A percentile compares a stretch with the other conserved stretches of the same genome.
These are phyloP conservation scores for Luperina testacea DNA, from an alignment of 2,888 invertebrate genomes.

Conservation along the genomic window DNA sequence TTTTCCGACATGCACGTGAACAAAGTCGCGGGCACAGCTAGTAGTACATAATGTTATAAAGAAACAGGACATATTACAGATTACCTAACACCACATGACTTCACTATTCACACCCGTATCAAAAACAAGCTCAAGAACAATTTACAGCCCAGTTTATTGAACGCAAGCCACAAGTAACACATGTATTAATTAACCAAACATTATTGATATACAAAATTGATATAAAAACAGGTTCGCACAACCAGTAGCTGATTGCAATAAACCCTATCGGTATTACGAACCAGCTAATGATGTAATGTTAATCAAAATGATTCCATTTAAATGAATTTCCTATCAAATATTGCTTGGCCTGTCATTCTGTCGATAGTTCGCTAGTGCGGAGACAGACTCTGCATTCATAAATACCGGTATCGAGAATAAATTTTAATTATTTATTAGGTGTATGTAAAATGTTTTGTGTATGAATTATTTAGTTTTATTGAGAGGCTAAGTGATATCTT, in stretches of 20 bases:
- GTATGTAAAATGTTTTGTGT: constrained; percentile 42
- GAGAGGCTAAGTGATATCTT: constrained; percentile 39
- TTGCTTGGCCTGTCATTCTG: constrained; percentile 40
- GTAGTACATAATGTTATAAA: not conserved
- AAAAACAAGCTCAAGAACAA: constrained; percentile 31
- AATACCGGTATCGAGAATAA: constrained; percentile 35
- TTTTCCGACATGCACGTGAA: too few relatives aligned
- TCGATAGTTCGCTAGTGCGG: constrained; percentile 44
- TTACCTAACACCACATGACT: constrained; percentile 10
- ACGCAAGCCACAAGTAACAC: constrained; percentile 48
- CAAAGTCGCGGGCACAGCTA: too few relatives aligned
- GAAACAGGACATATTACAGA: not conserved
- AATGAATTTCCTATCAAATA: constrained; percentile 69
- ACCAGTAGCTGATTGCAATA: constrained; percentile 59
- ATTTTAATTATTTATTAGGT: constrained; percentile 53
- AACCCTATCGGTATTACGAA: constrained; percentile 43
- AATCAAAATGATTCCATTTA: constrained; percentile 69
- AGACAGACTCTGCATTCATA: constrained; percentile 38
- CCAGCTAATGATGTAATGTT: constrained; percentile 65
- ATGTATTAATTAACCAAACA: constrained; percentile 56
- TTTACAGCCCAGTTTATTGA: constrained; percentile 43
- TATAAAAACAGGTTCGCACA: constrained; percentile 37
- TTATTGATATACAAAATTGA: constrained; percentile 59
- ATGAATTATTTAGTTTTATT: constrained; percentile 52
- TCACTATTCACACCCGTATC: constrained; percentile 1